Conservation (phyloP, 2,888 invertebrate species). For the Pimpla rufipes region DNA sequence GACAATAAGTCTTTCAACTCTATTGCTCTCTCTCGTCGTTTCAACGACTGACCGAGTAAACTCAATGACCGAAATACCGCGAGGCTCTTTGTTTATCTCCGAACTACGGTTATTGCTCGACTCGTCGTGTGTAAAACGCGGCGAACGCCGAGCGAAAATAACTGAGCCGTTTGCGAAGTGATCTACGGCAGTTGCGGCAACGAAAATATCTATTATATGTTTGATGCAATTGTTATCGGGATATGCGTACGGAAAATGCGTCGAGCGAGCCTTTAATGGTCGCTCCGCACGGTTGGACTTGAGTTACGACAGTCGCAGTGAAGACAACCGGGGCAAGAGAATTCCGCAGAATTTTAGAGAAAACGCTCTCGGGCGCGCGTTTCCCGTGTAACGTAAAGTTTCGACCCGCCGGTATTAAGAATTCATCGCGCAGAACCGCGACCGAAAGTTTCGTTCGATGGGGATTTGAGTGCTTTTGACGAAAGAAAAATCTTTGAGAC, state of each 20-base stretch:
- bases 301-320: background rate
- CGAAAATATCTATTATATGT: background rate
- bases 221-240: background rate
- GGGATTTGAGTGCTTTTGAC: too few relatives aligned
- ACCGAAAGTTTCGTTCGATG: too few relatives aligned
- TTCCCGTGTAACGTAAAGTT: background rate
- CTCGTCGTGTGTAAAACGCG: background rate
- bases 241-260: background rate
- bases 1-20: conserved; percentile 18
- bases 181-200: background rate
- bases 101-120: background rate
- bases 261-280: background rate
- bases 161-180: background rate
- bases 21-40: background rate
- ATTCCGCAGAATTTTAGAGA: background rate
- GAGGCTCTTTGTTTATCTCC: conserved; percentile 6
- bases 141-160: background rate
- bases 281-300: background rate
- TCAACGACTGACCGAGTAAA: conserved; percentile 1
- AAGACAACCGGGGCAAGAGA: background rate
- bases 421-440: too few relatives aligned
- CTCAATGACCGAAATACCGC: background rate
- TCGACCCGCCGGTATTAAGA: background rate
- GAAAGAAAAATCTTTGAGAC: too few relatives aligned
- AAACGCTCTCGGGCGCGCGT: background rate